phyloP scores from a whole-genome alignment of 2,797 vertebrate species.

The Pipistrellus pipistrellus region DNA sequence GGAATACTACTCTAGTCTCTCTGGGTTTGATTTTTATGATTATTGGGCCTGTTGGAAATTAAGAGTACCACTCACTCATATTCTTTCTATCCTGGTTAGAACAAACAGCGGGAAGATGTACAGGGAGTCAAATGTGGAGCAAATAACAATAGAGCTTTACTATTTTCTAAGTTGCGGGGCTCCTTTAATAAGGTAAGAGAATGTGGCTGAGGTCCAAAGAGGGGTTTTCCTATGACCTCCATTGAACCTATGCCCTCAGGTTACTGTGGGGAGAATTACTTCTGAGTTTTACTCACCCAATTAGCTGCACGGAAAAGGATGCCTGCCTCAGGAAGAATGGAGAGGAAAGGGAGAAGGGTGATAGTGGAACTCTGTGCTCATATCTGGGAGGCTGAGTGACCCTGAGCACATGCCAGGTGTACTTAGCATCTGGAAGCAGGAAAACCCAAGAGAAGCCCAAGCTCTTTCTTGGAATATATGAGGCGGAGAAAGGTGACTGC shows the following conservation, averaged over 20 bases:
- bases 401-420: neutral
- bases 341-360: neutral
- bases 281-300: neutral
- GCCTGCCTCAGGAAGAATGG: neutral
- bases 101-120: neutral
- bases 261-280: neutral
- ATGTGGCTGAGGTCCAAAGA: neutral
- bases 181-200: neutral
- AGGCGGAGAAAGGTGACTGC: neutral
- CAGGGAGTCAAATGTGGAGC: neutral
- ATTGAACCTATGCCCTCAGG: neutral
- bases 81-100: neutral
- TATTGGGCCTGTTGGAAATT: neutral
- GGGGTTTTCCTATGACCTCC: neutral
- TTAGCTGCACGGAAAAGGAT: neutral
- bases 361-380: neutral
- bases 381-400: neutral
- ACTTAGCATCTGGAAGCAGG: neutral
- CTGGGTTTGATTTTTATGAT: neutral
- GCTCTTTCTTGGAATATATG: neutral
- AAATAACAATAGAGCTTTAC: neutral
- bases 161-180: neutral
- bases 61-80: neutral
- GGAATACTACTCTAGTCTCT: neutral
- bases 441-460: neutral